These are phyloP conservation scores for Cryptophagus acutangulus DNA, from an alignment of 2,888 invertebrate species.

Conservation along the genomic window DNA sequence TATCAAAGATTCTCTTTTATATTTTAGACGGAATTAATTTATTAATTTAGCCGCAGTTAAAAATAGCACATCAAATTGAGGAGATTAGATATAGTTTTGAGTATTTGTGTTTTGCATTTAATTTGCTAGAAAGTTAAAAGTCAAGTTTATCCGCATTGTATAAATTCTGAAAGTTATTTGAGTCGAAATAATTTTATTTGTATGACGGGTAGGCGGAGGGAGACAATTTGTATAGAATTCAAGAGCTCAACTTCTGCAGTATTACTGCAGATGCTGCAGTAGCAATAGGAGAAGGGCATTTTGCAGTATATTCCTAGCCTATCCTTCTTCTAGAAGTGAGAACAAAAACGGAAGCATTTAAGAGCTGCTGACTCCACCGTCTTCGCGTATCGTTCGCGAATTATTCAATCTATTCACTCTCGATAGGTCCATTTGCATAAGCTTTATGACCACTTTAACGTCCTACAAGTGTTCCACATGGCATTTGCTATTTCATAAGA, in stretches of 20 bases:
- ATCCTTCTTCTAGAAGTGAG: constrained; percentile 6
- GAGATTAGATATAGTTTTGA: too few relatives aligned
- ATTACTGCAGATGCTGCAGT: constrained; percentile 21
- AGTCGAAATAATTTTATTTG: constrained; percentile 1
- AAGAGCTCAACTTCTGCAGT: constrained; percentile 13
- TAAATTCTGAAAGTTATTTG: too few relatives aligned
- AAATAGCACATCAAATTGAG: too few relatives aligned
- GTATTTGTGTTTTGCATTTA: too few relatives aligned
- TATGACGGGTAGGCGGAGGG: not conserved
- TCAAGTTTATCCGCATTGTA: too few relatives aligned
- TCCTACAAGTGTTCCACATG: constrained; percentile 39
- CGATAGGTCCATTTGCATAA: constrained; percentile 34
- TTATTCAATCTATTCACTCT: constrained; percentile 24
- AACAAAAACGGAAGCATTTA: constrained; percentile 11
- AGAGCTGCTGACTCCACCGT: constrained; percentile 17
- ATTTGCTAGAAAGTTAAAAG: too few relatives aligned
- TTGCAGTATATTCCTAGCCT: constrained; percentile 7
- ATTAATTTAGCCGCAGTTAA: too few relatives aligned
- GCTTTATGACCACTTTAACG: constrained; percentile 37
- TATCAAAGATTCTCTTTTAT: too few relatives aligned
- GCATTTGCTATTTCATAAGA: constrained; percentile 27
- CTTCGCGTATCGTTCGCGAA: constrained; percentile 10
- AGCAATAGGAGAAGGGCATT: constrained; percentile 5
- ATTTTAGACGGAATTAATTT: too few relatives aligned
- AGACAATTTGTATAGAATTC: constrained; percentile 7